A percentile compares a stretch with the other conserved stretches of the same genome.
Evolutionary conservation across 2,888 invertebrate species (phyloP).

Genomic region (Thymelicus lineola): DNA sequence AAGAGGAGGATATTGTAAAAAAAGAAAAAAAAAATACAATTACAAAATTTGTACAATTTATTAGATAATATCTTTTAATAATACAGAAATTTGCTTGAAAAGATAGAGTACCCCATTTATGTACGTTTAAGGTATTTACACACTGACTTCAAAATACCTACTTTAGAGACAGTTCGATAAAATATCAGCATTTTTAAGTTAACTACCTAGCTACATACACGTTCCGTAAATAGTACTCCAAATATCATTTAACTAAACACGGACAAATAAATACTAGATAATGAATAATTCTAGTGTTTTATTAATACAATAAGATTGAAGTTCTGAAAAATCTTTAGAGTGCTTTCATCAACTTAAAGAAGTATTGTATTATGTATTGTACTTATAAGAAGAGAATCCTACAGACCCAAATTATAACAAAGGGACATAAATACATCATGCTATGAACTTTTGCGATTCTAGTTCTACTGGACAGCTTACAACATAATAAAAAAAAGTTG

Average conservation of each 20-base stretch:
- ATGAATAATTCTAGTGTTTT: too few species aligned
- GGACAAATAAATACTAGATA: too few species aligned
- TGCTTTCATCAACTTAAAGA: too few species aligned
- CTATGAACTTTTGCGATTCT: not conserved
- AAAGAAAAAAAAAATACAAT: constrained; percentile 47
- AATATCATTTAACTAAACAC: too few species aligned
- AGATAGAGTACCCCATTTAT: constrained; percentile 49
- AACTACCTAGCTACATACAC: not conserved
- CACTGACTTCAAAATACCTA: constrained; percentile 27
- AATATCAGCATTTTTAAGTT: constrained; percentile 8
- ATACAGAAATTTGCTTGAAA: constrained; percentile 60
- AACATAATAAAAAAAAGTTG: not conserved
- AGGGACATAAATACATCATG: too few species aligned
- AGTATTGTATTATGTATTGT: too few species aligned
- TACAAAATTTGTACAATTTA: constrained; percentile 69
- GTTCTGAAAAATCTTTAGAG: too few species aligned
- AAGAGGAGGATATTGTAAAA: not conserved
- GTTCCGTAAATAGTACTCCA: not conserved
- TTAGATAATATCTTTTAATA: constrained; percentile 42
- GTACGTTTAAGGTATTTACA: constrained; percentile 67
- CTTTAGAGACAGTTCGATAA: not conserved
- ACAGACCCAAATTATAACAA: too few species aligned
- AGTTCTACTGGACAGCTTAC: not conserved
- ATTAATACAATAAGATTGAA: too few species aligned
- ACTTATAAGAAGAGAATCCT: too few species aligned